Conservation (phyloP, 2,113 vertebrate species). For the Cercopithecus mona region DNA sequence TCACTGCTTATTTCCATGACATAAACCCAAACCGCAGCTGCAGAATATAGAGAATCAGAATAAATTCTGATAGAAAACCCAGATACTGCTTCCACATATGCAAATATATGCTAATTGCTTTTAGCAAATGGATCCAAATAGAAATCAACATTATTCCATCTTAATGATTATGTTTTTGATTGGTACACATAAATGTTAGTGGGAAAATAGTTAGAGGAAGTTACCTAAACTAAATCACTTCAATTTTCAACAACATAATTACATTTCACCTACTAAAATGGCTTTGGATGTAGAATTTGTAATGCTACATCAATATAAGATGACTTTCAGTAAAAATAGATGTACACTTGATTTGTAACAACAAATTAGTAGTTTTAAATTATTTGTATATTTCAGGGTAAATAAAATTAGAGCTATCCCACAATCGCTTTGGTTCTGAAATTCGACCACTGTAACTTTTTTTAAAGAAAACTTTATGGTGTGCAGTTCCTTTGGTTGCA, state of each 20-base stretch:
- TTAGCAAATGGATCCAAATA: background rate
- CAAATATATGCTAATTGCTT: background rate
- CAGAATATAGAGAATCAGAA: background rate
- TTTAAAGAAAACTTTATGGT: background rate
- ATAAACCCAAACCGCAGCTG: background rate
- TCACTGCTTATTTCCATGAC: background rate
- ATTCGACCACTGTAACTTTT: background rate
- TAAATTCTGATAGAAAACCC: background rate
- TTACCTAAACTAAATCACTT: constrained; percentile 31
- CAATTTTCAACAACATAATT: background rate
- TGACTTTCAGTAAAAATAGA: background rate
- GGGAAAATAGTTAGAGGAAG: background rate
- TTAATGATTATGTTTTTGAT: background rate
- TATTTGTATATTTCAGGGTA: background rate
- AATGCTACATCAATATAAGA: background rate
- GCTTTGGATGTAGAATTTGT: background rate
- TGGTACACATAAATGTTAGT: background rate
- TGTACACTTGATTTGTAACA: constrained; percentile 12
- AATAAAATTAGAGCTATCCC: background rate
- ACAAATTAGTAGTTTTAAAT: constrained; percentile 2
- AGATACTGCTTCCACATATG: background rate
- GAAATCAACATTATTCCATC: background rate
- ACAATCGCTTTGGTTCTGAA: background rate
- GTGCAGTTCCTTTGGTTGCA: constrained; percentile 11
- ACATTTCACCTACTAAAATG: background rate